Conservation (phyloP, 2,113 vertebrate genomes). For the Nesoenas mayeri region DNA sequence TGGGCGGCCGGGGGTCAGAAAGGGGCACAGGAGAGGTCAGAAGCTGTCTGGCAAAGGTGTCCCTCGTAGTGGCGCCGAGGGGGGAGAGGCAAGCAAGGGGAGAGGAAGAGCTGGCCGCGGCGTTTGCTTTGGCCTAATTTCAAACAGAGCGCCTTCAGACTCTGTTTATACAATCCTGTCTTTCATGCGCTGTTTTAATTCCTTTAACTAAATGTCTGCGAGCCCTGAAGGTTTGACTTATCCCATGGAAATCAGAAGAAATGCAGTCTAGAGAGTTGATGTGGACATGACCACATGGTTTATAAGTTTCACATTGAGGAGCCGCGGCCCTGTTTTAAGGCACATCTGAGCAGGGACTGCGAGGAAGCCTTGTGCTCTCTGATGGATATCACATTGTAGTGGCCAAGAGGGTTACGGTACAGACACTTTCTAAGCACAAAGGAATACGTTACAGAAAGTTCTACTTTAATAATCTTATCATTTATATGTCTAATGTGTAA, state of each 20-base stretch:
- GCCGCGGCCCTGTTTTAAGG: not conserved
- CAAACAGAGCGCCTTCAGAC: slow-evolving; percentile 45
- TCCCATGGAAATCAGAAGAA: slow-evolving; percentile 43
- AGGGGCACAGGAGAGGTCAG: slow-evolving; percentile 1
- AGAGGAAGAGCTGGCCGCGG: slow-evolving; percentile 22
- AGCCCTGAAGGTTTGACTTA: slow-evolving; percentile 39
- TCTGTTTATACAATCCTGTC: slow-evolving; percentile 55
- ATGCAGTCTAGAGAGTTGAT: not conserved
- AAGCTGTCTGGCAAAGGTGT: not conserved
- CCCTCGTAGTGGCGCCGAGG: not conserved
- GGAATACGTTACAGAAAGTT: not conserved
- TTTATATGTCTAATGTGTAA: not conserved
- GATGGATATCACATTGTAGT: not conserved
- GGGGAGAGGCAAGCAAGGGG: not conserved
- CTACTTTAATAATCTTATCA: not conserved
- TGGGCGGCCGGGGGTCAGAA: slow-evolving; percentile 49
- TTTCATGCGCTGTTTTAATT: slow-evolving; percentile 68
- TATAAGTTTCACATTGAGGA: not conserved
- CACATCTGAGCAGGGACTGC: not conserved
- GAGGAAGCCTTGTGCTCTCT: not conserved
- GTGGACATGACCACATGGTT: not conserved
- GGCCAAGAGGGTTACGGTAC: not conserved
- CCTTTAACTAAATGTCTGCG: slow-evolving; percentile 40
- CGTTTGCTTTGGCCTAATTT: slow-evolving; percentile 58
- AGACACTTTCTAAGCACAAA: not conserved